Base-by-base conservation (phyloP, 2,888 invertebrate species). In the Heliconius charithonia region DNA sequence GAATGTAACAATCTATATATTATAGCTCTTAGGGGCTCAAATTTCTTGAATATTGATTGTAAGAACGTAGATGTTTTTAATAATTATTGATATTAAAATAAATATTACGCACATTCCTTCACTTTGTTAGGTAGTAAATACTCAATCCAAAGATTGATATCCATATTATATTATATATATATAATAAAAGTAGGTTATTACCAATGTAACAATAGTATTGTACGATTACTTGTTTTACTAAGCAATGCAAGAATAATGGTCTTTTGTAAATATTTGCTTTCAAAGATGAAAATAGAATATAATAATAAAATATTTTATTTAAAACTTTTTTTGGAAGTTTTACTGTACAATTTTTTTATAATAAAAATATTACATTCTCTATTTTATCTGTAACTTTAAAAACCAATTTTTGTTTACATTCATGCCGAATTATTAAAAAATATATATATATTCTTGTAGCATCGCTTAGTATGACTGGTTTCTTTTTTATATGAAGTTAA, bases 61-160 rank as follows among this genome's bases (percentile, higher is more conserved):
- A 78, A 77, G 67, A 71, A 79, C 70, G 65, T 80, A 79, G 75
- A 72, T 79, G 79, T 78, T 78, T 32, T 37, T 78, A 69, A 76
- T 75, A 76, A 76, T 81, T 78, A 80, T 78, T 81, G 83, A 84
- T 81, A 81, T 81, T 82, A 81, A 77, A 75, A 79, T 82, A 69
- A 6, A 79, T 67, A 81, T 82, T 86, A 91, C 92, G 93, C 92
- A 93, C 93, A 93, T 92, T 91, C 91, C 91, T 85, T 86, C 85
- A 81, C 83, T 83, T 86, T 86, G 86, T 90, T 89, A 80, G 79
- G 84, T 89, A 88, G 83, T 84, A 86, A 85, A 82, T 85, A 84
- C 87, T 89, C 89, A 90, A 89, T 91, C 93, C 94, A 93, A 93
- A 93, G 92, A 92, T 91, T 90, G 88, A 89, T 87, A 71, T 72